phyloP scores from a whole-genome alignment of 2,113 vertebrate species.

The Talpa occidentalis region DNA sequence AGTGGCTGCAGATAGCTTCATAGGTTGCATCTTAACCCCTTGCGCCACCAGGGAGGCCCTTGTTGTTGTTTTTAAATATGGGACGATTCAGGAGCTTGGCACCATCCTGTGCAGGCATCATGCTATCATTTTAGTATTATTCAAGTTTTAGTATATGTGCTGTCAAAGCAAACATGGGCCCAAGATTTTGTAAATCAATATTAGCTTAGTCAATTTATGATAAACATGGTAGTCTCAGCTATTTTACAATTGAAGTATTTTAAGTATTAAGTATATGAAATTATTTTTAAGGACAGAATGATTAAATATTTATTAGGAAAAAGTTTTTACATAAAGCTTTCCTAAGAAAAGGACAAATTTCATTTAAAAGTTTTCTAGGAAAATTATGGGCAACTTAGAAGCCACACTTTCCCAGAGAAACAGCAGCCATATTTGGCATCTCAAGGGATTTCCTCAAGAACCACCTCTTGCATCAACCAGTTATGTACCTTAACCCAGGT shows the following conservation, averaged over 20 bases:
- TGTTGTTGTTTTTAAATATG: too few relatives aligned
- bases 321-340: background rate
- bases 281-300: background rate
- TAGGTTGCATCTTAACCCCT: too few relatives aligned
- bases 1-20: too few relatives aligned
- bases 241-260: slow-evolving; percentile 21
- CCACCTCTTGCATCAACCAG: background rate
- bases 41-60: too few relatives aligned
- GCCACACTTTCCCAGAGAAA: slow-evolving; percentile 24
- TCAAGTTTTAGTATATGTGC: too few relatives aligned
- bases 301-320: background rate
- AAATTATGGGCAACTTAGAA: slow-evolving; percentile 14
- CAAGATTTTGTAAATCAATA: background rate
- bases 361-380: background rate
- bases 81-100: too few relatives aligned
- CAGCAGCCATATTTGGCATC: background rate
- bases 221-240: background rate
- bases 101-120: too few relatives aligned
- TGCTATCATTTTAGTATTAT: too few relatives aligned
- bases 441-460: slow-evolving; percentile 19
- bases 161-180: too few relatives aligned
- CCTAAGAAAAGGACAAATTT: background rate
- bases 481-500: background rate
- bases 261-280: background rate
- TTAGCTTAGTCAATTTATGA: slow-evolving; percentile 24